Evolutionary conservation across 1,140 invertebrate species (phyloP).

Genomic region (Vanessa atalanta): DNA sequence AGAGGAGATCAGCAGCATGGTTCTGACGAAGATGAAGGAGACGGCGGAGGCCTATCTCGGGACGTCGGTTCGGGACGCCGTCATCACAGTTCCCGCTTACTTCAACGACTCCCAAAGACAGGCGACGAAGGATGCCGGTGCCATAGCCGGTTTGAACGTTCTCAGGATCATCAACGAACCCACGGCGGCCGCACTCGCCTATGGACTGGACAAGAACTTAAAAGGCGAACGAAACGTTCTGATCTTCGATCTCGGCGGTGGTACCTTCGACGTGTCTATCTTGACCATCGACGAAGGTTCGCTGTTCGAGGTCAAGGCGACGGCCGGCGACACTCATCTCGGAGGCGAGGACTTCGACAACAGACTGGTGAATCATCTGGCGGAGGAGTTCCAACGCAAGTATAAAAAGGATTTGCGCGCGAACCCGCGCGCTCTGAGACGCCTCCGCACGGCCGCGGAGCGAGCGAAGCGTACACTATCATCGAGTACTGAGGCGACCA

Average conservation of each 20-base stretch:
- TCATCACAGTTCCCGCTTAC: constrained; percentile 93
- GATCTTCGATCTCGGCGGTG: constrained; percentile 78
- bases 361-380: constrained; percentile 85
- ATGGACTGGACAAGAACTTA: constrained; percentile 88
- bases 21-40: constrained; percentile 87
- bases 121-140: too few species aligned
- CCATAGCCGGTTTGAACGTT: constrained; percentile 83
- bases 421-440: constrained; percentile 79
- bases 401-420: constrained; percentile 76
- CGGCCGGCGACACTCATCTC: constrained; percentile 82
- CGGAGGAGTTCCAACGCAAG: constrained; percentile 78
- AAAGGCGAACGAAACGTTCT: constrained; percentile 71
- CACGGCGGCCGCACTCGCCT: constrained; percentile 87
- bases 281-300: constrained; percentile 82
- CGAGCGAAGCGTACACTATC: constrained; percentile 80
- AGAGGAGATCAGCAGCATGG: constrained; percentile 90
- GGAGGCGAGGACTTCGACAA: constrained; percentile 90
- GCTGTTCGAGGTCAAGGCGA: constrained; percentile 85
- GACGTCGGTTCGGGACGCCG: constrained; percentile 84
- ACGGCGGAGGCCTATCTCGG: constrained; percentile 90
- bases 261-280: constrained; percentile 86
- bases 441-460: constrained; percentile 84
- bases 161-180: constrained; percentile 75
- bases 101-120: constrained; percentile 89
- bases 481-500: constrained; percentile 78